Base-by-base conservation (phyloP, 2,888 invertebrate genomes). In the Oegoconia quadripuncta region DNA sequence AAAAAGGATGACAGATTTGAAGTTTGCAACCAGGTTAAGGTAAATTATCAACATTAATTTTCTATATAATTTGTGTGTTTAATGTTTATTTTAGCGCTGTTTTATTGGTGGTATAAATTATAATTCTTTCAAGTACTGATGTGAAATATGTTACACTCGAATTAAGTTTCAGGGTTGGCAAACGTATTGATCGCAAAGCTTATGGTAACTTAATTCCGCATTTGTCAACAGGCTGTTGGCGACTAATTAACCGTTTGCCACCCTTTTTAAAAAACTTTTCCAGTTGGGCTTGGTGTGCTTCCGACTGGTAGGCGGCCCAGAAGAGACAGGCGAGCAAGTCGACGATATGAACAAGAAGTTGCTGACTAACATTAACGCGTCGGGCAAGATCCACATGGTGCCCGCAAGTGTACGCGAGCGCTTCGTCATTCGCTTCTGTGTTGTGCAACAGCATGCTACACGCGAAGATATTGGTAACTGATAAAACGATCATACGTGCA, bases 371-470 rank as follows among this genome's bases (percentile, higher is more conserved):
- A 96, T 99, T 56, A 99, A 99, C 69, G 97, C 95, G 42, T 97
- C 97, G 3, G 98, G 97, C 9, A 95, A 95, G 74, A 86, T 99
- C 44, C 98, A 99, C 75, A 98, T 99, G 98, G 98, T 98, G 8
- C 98, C 98, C 0, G 96, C 98, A 0, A 92, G 91, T 29, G 93
- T 97, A 13, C 94, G 95, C 63, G 97, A 97, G 33, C 92, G 93
- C 59, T 98, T 94, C 70, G 95, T 97, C 34, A 97, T 98, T 57
- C 89, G 98, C 39, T 99, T 99, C 84, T 98, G 97, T 67, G 95
- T 97, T 0, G 96, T 97, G 28, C 93, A 97, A 2, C 96, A 97
- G 72, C 93, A 96, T 71, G 96, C 98, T 6, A 92, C 91, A 0
- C 93, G 95, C 31, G 92, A 92, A 39, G 95, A 96, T 66, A 93